phyloP scores from a whole-genome alignment of 2,113 vertebrate genomes.

The Connochaetes taurinus region DNA sequence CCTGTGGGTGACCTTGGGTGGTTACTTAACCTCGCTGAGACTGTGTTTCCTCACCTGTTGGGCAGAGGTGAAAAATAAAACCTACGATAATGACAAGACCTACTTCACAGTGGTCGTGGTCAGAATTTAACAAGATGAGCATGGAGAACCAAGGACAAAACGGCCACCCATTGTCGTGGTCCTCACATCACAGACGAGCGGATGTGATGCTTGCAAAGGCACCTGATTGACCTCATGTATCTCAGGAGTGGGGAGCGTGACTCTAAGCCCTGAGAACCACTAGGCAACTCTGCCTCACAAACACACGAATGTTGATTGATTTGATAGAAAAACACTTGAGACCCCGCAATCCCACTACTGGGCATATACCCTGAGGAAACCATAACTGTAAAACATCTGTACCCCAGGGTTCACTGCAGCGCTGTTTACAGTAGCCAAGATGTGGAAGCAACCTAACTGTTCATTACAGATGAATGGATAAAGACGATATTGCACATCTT shows the following conservation, averaged over 20 bases:
- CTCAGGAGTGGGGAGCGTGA: too few relatives aligned
- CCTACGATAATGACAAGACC: background rate
- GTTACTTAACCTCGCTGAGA: background rate
- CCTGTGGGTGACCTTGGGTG: background rate
- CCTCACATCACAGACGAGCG: background rate
- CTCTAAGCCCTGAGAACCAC: background rate
- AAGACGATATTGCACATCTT: background rate
- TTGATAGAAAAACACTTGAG: background rate
- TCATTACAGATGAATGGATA: background rate
- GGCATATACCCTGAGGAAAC: background rate
- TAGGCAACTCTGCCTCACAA: background rate
- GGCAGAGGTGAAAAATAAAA: conserved; percentile 7
- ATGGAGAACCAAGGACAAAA: background rate
- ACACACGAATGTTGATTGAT: background rate
- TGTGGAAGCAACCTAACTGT: background rate
- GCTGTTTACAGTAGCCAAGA: background rate
- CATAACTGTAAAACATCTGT: background rate
- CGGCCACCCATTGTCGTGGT: background rate
- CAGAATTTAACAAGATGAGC: background rate
- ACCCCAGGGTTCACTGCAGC: background rate
- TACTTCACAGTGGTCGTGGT: background rate
- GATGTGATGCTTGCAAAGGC: background rate
- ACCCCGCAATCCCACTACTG: background rate
- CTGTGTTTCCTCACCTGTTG: background rate
- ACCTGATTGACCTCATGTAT: background rate